Percentiles rank a stretch among this genome's conserved stretches.
These are phyloP conservation scores for Bujurquina vittata DNA, from an alignment of 2,113 vertebrate species.

Conservation along the genomic window DNA sequence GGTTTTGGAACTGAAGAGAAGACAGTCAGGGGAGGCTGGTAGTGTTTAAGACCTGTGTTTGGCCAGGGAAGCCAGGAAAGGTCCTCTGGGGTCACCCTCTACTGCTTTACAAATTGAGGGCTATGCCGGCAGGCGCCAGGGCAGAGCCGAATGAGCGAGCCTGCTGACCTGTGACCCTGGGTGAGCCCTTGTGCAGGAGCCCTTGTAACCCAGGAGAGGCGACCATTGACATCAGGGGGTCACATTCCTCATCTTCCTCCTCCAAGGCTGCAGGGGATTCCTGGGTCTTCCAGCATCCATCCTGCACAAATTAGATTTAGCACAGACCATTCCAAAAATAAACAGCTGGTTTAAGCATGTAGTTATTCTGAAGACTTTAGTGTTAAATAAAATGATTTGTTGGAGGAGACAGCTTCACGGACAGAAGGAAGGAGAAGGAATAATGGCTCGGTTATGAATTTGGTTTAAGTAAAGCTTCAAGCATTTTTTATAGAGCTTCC, in stretches of 20 bases:
- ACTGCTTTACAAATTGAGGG: slow-evolving; percentile 85
- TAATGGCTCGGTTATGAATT: not conserved
- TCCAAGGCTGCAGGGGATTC: slow-evolving; percentile 79
- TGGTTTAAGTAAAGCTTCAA: not conserved
- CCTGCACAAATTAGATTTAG: slow-evolving; percentile 82
- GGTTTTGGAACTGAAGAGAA: slow-evolving; percentile 41
- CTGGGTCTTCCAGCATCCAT: slow-evolving; percentile 72
- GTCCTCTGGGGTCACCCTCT: slow-evolving; percentile 79
- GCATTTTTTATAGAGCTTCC: not conserved
- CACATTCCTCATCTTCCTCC: slow-evolving; percentile 80
- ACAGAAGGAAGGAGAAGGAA: not conserved
- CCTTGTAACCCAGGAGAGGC: slow-evolving; percentile 75
- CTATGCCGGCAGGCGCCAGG: slow-evolving; percentile 86
- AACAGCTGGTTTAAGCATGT: slow-evolving; percentile 73
- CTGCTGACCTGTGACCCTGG: slow-evolving; percentile 83
- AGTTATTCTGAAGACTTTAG: slow-evolving; percentile 50
- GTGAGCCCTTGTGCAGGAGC: slow-evolving; percentile 71
- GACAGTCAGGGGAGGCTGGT: slow-evolving; percentile 75
- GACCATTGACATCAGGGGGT: slow-evolving; percentile 79
- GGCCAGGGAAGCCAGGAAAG: slow-evolving; percentile 82
- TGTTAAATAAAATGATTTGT: slow-evolving; percentile 41
- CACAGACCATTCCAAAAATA: slow-evolving; percentile 78
- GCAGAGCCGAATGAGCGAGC: slow-evolving; percentile 79
- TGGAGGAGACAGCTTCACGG: slow-evolving; percentile 6
- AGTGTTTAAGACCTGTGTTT: slow-evolving; percentile 84